Base-by-base conservation (phyloP, 2,797 vertebrate genomes). In the Trematomus bernacchii region DNA sequence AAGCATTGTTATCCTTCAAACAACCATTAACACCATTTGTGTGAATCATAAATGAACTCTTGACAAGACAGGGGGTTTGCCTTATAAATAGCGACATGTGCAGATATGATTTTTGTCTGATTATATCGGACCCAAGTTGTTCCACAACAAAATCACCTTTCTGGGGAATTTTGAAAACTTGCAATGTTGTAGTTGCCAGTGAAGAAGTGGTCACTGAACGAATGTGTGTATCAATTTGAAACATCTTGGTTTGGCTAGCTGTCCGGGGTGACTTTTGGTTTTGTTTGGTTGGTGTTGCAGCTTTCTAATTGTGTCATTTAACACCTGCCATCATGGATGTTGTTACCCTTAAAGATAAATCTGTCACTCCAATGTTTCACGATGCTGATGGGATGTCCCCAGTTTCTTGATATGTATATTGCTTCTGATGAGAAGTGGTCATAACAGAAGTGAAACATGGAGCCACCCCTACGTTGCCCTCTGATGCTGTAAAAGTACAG, bases 391-490 rank as follows among this genome's bases (percentile, higher is more conserved):
- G 81, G 86, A 80, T 5, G 30, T 60, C 83, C 84, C 83, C 66
- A 5, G 10, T 19, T 1, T 73, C 53, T 74, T 30, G 16, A 70
- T 81, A 54, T 59, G 46, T 55, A 48, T 27, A 12, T 13, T 23
- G 15, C 12, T 13, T 59, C 54, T 47, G 54, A 66, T 23, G 67
- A 60, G 58, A 62, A 52, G 60, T 42, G 43, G 33, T 90, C 76
- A 91, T 74, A 88, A 82, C 77, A 89, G 88, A 92, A 91, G 83
- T 86, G 91, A 91, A 91, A 92, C 83, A 54, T 13, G 37, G 78
- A 46, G 74, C 80, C 79, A 84, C 87, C 89, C 84, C 87, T 89
- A 84, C 77, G 50, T 70, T 80, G 57, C 82, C 76, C 76, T 85
- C 70, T 52, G 66, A 80, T 84, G 73, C 58, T 48, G 50, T 48